A percentile compares a stretch with the other conserved stretches of the same genome.
Conservation (phyloP, 2,113 vertebrate genomes). For the Hippoglossus stenolepis region DNA sequence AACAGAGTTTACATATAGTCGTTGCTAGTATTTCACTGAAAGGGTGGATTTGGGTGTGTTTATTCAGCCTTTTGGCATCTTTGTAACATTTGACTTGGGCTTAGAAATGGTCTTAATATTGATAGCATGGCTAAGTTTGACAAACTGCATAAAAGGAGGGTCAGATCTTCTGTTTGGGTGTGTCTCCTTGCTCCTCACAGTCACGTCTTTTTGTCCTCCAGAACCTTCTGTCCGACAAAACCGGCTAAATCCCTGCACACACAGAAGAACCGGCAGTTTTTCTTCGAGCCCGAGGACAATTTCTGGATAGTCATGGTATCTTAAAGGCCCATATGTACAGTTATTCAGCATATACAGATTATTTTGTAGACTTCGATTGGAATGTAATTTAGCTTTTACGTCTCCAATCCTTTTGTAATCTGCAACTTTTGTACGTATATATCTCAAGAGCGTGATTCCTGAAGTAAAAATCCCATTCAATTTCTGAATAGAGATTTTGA, state of each 20-base stretch:
- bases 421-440: not conserved
- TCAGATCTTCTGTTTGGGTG: not conserved
- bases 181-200: constrained; percentile 1
- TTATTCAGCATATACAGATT: not conserved
- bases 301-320: constrained; percentile 99
- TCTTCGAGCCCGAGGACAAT: constrained; percentile 94
- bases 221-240: constrained; percentile 97
- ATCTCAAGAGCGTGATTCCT: too few relatives aligned
- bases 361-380: not conserved
- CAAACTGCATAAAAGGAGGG: not conserved
- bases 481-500: too few relatives aligned
- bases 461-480: too few relatives aligned
- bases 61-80: not conserved
- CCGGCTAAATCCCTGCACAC: constrained; percentile 98
- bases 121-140: not conserved
- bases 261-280: constrained; percentile 98
- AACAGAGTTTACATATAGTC: not conserved
- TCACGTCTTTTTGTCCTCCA: constrained; percentile 67
- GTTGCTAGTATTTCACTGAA: not conserved
- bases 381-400: not conserved
- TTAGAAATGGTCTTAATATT: not conserved
- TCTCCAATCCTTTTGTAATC: not conserved
- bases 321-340: not conserved
- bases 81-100: not conserved
- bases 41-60: not conserved